Evolutionary conservation across 1,140 invertebrate genomes (phyloP), one percentile per base, ranked within the genome.

Genomic region (Listronotus oregonensis): DNA sequence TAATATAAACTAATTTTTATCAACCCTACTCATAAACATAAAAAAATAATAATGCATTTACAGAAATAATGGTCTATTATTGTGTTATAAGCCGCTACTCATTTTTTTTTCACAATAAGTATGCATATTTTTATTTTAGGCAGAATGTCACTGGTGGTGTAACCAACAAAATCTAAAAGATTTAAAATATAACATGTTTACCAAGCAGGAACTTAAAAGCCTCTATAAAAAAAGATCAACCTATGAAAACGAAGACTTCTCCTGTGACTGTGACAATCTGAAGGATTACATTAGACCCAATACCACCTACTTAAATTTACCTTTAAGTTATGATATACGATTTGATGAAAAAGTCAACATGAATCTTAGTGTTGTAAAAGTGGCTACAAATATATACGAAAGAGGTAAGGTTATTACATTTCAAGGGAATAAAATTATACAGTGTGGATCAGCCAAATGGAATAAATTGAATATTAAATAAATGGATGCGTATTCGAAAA

Each of bases 321-420:
- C 74, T 8, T 46, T 77, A 67, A 54, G 34, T 1, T 66, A 74
- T 59, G 67, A 78, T 60, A 39, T 59, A 1, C 67, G 71, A 42
- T 79, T 75, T 61, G 69, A 70, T 34, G 64, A 60, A 10, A 54
- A 66, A 42, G 72, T 79, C 14, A 79, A 79, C 58, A 40, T 74
- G 18, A 70, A 76, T 55, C 57, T 73, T 14, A 78, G 77, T 50
- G 73, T 73, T n/a, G 69, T 77, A 11, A 71, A 74, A 63, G 59
- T 74, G 11, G 69, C 72, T 0, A 68, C 73, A 0, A 77, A 72
- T 60, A 69, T 78, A 31, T 78, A 73, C 46, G 59, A 73, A 40
- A 68, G 76, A 72, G 73, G 75, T 77, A 59, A 66, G 9, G 9
- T n/a, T n/a, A n/a, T n/a, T n/a, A n/a, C n/a, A n/a, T n/a, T n/a